These are phyloP conservation scores for Lates japonicus DNA, from an alignment of 2,797 vertebrate species.

Conservation along the genomic window DNA sequence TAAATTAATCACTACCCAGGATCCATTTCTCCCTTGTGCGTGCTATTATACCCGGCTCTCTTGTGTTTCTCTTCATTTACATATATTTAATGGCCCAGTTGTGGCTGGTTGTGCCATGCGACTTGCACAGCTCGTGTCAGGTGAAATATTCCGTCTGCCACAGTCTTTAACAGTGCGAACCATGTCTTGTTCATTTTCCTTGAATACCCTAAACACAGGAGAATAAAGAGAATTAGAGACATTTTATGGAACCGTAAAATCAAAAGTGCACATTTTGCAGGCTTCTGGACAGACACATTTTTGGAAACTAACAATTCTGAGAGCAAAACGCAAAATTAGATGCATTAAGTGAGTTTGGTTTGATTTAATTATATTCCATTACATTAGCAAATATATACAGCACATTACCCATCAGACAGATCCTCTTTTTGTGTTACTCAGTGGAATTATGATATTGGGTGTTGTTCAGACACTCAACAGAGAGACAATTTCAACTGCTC, in stretches of 20 bases:
- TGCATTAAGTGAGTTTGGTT: conserved; percentile 58
- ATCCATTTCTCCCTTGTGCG: conserved; percentile 99
- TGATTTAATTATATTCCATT: conserved; percentile 73
- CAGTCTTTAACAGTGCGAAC: conserved; percentile 92
- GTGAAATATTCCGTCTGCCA: conserved; percentile 97
- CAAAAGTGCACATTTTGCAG: conserved; percentile 90
- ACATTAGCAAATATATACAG: conserved; percentile 58
- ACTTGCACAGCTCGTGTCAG: conserved; percentile 95
- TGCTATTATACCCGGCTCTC: conserved; percentile 97
- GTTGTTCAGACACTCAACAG: conserved; percentile 10
- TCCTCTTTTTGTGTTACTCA: conserved; percentile 62
- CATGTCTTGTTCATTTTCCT: conserved; percentile 92
- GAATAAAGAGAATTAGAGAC: conserved; percentile 71
- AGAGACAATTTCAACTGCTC: neutral
- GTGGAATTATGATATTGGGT: conserved; percentile 60
- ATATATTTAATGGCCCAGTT: conserved; percentile 99
- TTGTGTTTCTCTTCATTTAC: conserved; percentile 99
- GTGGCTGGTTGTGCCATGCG: conserved; percentile 96
- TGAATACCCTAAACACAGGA: conserved; percentile 83
- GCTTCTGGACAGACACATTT: conserved; percentile 81
- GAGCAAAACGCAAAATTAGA: conserved; percentile 48
- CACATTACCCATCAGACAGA: conserved; percentile 72
- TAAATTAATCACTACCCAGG: conserved; percentile 99
- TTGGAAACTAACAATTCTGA: conserved; percentile 23
- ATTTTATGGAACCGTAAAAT: conserved; percentile 92